Evolutionary conservation across 2,888 invertebrate genomes (phyloP).

Genomic region (Chymomyza caudatula): DNA sequence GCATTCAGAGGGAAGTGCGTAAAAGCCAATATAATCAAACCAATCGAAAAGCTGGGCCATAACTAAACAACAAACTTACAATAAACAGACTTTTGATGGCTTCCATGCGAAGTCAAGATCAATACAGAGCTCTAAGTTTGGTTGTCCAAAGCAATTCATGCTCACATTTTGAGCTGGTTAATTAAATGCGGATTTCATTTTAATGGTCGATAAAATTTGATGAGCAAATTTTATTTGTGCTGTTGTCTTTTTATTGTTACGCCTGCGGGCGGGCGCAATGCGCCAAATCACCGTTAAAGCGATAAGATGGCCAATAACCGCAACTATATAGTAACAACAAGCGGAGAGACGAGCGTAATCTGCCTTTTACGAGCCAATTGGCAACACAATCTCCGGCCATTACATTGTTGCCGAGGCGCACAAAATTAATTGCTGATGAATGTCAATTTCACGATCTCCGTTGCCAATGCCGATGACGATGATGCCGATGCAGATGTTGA

Average conservation of each 20-base stretch:
- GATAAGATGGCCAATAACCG: conserved; percentile 61
- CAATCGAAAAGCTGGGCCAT: too few species aligned
- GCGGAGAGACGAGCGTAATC: conserved; percentile 37
- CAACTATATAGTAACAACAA: conserved; percentile 36
- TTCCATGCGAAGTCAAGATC: not conserved
- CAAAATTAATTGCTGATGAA: conserved; percentile 77
- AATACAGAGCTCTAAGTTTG: conserved; percentile 4
- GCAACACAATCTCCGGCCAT: conserved; percentile 58
- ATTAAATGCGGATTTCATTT: conserved; percentile 76
- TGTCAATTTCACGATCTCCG: conserved; percentile 49
- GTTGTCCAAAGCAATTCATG: conserved; percentile 73
- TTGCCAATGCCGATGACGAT: not conserved
- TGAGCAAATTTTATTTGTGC: conserved; percentile 68
- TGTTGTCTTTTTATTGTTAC: conserved; percentile 6
- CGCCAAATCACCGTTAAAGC: conserved; percentile 72
- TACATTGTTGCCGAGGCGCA: conserved; percentile 75
- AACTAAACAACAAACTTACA: not conserved
- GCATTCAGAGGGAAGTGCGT: not conserved
- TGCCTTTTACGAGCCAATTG: conserved; percentile 72
- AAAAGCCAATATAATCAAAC: not conserved
- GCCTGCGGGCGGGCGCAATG: conserved; percentile 27
- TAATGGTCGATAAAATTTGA: conserved; percentile 77
- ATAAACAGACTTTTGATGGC: not conserved
- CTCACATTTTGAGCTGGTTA: conserved; percentile 76
- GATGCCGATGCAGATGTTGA: not conserved